phyloP scores from a whole-genome alignment of 2,888 invertebrate species.

The Clanis bilineata region DNA sequence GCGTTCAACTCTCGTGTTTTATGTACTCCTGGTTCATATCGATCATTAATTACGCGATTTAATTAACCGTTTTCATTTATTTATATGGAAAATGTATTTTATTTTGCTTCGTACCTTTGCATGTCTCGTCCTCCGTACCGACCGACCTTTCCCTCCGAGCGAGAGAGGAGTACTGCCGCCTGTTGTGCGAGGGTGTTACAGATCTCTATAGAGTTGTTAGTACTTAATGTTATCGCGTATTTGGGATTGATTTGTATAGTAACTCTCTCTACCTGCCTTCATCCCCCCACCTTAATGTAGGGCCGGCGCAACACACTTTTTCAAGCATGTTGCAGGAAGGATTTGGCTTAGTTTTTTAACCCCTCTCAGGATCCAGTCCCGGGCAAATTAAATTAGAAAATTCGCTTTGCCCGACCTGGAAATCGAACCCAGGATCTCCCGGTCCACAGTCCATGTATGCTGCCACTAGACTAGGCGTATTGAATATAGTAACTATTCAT shows the following conservation, averaged over 20 bases:
- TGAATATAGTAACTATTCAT: too few species aligned
- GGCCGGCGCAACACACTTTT: too few species aligned
- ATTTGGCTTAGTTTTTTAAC: too few species aligned
- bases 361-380: too few species aligned
- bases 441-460: too few species aligned
- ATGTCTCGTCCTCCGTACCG: constrained; percentile 42
- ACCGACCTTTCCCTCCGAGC: constrained; percentile 42
- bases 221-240: background rate
- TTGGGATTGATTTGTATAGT: background rate
- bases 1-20: constrained; percentile 12
- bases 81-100: background rate
- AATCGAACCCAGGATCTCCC: too few species aligned
- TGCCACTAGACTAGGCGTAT: too few species aligned
- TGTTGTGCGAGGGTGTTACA: constrained; percentile 50
- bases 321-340: too few species aligned
- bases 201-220: constrained; percentile 47
- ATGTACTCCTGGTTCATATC: constrained; percentile 19
- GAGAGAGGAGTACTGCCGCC: constrained; percentile 54
- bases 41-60: background rate
- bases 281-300: too few species aligned
- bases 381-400: too few species aligned
- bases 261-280: too few species aligned
- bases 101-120: constrained; percentile 47
- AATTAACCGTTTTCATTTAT: background rate
- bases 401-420: too few species aligned